Base-by-base conservation (phyloP, 1,140 invertebrate genomes). In the Metaphire vulgaris region DNA sequence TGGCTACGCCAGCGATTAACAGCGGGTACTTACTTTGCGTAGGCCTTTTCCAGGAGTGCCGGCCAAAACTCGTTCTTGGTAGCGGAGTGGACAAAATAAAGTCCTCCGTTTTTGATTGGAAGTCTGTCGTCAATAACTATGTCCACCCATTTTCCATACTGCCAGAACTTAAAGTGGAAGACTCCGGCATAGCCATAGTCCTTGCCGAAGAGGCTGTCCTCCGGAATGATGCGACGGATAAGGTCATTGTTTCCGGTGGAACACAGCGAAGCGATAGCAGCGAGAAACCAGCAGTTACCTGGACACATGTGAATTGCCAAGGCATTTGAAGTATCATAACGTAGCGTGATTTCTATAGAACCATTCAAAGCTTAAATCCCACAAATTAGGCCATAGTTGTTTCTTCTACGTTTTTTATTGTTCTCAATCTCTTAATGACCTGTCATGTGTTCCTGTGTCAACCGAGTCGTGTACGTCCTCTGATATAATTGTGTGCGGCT, bases 231-330 rank as follows among this genome's bases (percentile, higher is more conserved):
- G 88, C 95, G 92, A 85, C 93, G 91, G 86, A 98, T 97, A 69
- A 98, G 88, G 69, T 95, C 90, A 69, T 91, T 89, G 83, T 95
- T 92, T 79, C 98, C 89, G 0, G 96, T 98, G 74, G 74, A 16
- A 32, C 74, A 75, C 32, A 99, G 87, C 86, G 97, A 98, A 2
- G 96, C 96, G 0, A 97, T 91, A 33, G 97, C 97, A 31, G 97
- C 96, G 78, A 99, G 86, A 0, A 99, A 87, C 97, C 97, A 99
- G 84, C 97, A 99, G 85, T 99, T 96, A 70, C 96, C 90, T 90
- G 79, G 0, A n/a, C n/a, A n/a, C n/a, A n/a, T n/a, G n/a, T n/a
- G n/a, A n/a, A n/a, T n/a, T n/a, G n/a, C n/a, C n/a, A n/a, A n/a
- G n/a, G n/a, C n/a, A n/a, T n/a, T n/a, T n/a, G n/a, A n/a, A n/a